These are phyloP conservation scores for Cataglyphis livida DNA, from an alignment of 2,888 invertebrate species.

Conservation along the genomic window DNA sequence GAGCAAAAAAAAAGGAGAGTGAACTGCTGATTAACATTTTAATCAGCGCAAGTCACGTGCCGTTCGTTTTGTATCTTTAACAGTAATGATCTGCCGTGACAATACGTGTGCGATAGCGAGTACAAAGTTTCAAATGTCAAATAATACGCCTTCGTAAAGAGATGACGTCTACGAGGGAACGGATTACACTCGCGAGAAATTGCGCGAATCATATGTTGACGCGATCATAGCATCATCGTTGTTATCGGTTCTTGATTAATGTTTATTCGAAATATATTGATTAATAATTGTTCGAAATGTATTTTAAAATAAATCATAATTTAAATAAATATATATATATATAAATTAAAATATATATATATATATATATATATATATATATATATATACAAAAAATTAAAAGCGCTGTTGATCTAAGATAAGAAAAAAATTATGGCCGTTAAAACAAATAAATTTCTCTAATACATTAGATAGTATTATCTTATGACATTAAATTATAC, in stretches of 20 bases:
- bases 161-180: neutral
- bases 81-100: conserved; percentile 73
- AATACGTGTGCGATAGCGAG: conserved; percentile 48
- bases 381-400: neutral
- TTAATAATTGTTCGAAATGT: neutral
- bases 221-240: neutral
- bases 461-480: neutral
- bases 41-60: conserved; percentile 83
- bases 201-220: neutral
- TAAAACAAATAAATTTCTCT: neutral
- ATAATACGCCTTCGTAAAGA: conserved; percentile 45
- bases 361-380: neutral
- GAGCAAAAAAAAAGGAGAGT: conserved; percentile 62
- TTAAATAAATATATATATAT: neutral
- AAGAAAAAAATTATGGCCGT: neutral
- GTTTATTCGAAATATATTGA: neutral
- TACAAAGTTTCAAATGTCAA: conserved; percentile 59
- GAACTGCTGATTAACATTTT: conserved; percentile 83
- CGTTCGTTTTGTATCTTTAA: conserved; percentile 72
- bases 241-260: neutral
- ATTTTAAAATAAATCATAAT: neutral
- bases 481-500: neutral
- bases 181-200: conserved; percentile 41
- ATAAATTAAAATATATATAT: neutral
- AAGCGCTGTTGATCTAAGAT: neutral